phyloP scores from a whole-genome alignment of 2,888 invertebrate genomes.

The Eristalinus aeneus region DNA sequence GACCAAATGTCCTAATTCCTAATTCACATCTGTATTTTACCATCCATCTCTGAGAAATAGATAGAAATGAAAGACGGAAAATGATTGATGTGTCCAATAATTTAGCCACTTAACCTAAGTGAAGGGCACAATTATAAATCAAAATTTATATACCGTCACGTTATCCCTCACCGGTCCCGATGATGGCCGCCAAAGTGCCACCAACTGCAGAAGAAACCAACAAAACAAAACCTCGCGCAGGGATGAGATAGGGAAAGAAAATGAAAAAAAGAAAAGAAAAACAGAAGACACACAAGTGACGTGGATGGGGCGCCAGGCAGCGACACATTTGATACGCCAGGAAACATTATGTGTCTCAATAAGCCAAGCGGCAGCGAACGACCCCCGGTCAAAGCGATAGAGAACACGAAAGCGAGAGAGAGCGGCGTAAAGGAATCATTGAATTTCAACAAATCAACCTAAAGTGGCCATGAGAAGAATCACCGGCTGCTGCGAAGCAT shows the following conservation, averaged over 20 bases:
- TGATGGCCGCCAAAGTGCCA: conserved; percentile 10
- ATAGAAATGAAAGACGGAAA: neutral
- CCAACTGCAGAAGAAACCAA: neutral
- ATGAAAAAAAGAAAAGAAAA: neutral
- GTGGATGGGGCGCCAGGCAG: neutral
- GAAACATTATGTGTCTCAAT: conserved; percentile 28
- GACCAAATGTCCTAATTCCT: conserved; percentile 28
- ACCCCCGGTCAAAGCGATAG: neutral
- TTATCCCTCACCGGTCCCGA: conserved; percentile 22
- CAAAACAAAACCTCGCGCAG: neutral
- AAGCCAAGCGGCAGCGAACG: neutral
- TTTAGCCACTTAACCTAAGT: conserved; percentile 64
- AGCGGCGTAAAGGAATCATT: conserved; percentile 24
- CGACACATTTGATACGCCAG: conserved; percentile 40
- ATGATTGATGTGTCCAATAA: conserved; percentile 65
- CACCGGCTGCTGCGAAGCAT: conserved; percentile 1
- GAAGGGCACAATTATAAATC: conserved; percentile 68
- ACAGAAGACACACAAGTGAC: conserved; percentile 32
- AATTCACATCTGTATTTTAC: conserved; percentile 28
- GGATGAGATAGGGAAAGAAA: neutral
- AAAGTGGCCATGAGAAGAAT: conserved; percentile 60
- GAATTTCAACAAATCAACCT: conserved; percentile 66
- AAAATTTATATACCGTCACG: conserved; percentile 66
- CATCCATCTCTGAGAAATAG: conserved; percentile 4
- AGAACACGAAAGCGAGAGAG: neutral